phyloP scores from a whole-genome alignment of 2,888 invertebrate genomes.

The Melanotus villosus region DNA sequence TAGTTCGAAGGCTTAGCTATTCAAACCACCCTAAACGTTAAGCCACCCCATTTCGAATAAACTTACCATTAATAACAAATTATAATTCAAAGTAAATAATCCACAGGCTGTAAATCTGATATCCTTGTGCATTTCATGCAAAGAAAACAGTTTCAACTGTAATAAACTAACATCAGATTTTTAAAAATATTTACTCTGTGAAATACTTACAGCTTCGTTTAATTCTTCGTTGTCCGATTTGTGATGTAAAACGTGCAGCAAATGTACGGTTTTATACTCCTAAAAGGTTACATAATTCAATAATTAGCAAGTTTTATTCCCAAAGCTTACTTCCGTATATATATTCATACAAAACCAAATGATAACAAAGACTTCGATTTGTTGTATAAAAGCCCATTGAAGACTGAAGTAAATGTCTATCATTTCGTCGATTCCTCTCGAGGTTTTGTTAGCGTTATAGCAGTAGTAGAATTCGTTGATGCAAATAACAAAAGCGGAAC shows the following conservation, averaged over 20 bases:
- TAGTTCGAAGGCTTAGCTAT: too few relatives aligned
- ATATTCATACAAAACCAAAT: slow-evolving; percentile 41
- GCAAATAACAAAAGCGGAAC: slow-evolving; percentile 45
- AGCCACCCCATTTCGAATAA: too few relatives aligned
- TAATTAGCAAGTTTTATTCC: too few relatives aligned
- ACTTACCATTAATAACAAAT: slow-evolving; percentile 49
- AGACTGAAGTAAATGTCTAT: slow-evolving; percentile 46
- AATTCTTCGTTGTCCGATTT: slow-evolving; percentile 12
- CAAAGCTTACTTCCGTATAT: slow-evolving; percentile 29
- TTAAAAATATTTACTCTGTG: background rate
- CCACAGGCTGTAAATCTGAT: slow-evolving; percentile 50
- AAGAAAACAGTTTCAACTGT: slow-evolving; percentile 48
- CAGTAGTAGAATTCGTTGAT: slow-evolving; percentile 48
- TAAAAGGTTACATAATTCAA: too few relatives aligned
- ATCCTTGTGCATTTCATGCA: slow-evolving; percentile 48
- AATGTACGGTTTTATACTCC: background rate
- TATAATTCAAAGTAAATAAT: slow-evolving; percentile 50
- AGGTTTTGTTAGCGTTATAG: slow-evolving; percentile 25
- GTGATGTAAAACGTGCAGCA: slow-evolving; percentile 29
- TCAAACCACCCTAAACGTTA: too few relatives aligned
- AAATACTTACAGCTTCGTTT: slow-evolving; percentile 24
- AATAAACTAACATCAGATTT: background rate
- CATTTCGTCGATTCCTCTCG: slow-evolving; percentile 4
- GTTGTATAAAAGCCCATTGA: slow-evolving; percentile 50
- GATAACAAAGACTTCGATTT: slow-evolving; percentile 44